phyloP scores from a whole-genome alignment of 2,113 vertebrate species.

The Psittacara wagleri region DNA sequence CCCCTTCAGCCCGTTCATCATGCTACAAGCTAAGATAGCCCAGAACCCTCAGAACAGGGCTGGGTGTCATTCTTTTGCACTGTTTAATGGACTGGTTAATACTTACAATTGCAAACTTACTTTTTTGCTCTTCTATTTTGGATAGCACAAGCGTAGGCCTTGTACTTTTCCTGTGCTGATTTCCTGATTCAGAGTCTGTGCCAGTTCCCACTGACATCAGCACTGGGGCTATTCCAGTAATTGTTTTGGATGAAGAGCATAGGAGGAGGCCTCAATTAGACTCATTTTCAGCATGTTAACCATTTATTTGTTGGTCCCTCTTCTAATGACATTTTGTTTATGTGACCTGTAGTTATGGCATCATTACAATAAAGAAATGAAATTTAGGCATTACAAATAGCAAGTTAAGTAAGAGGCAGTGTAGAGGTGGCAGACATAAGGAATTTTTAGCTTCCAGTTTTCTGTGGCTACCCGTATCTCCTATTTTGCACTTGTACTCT shows the following conservation, averaged over 20 bases:
- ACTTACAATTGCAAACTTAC: neutral
- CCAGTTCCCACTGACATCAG: neutral
- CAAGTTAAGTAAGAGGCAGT: neutral
- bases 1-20: neutral
- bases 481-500: neutral
- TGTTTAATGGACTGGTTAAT: neutral
- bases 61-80: neutral
- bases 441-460: neutral
- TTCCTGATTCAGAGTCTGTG: conserved; percentile 17
- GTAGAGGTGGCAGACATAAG: neutral
- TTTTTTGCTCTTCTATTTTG: neutral
- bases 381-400: neutral
- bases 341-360: neutral
- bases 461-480: neutral
- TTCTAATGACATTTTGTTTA: neutral
- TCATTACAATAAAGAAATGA: neutral
- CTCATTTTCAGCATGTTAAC: conserved; percentile 8
- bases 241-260: conserved; percentile 26
- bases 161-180: conserved; percentile 34
- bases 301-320: neutral
- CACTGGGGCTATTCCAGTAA: conserved; percentile 35
- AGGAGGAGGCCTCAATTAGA: neutral
- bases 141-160: neutral
- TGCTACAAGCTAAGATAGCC: too few relatives aligned
- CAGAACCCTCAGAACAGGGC: neutral